Evolutionary conservation across 1,140 invertebrate species (phyloP).

Genomic region (Ericerus pela): DNA sequence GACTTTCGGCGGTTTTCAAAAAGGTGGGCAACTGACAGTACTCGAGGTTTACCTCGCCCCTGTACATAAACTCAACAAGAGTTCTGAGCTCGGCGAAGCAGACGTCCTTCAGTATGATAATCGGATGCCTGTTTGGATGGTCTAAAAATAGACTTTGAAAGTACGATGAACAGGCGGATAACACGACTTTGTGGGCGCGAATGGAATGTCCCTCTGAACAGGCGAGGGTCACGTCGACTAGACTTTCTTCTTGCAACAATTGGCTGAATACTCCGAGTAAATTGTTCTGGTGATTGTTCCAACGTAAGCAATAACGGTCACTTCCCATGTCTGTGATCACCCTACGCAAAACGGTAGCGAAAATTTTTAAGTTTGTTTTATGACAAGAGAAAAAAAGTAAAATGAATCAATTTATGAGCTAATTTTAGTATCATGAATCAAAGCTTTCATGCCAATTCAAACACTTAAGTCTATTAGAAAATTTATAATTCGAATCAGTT

Average conservation of each 20-base stretch:
- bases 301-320: constrained; percentile 90
- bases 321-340: constrained; percentile 80
- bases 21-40: constrained; percentile 79
- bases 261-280: constrained; percentile 86
- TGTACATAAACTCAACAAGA: constrained; percentile 92
- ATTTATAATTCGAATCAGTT: too few relatives aligned
- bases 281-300: constrained; percentile 93
- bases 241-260: constrained; percentile 80
- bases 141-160: constrained; percentile 80
- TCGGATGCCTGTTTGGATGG: constrained; percentile 78
- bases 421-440: too few relatives aligned
- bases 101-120: constrained; percentile 86
- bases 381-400: too few relatives aligned
- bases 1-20: constrained; percentile 81
- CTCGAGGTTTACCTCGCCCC: constrained; percentile 85
- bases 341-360: too few relatives aligned
- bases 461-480: too few relatives aligned
- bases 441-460: too few relatives aligned
- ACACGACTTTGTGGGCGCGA: constrained; percentile 86
- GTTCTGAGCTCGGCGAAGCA: constrained; percentile 74
- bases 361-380: too few relatives aligned
- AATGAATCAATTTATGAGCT: too few relatives aligned
- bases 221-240: constrained; percentile 88
- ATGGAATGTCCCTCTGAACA: constrained; percentile 85
- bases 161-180: constrained; percentile 87